These are phyloP conservation scores for Colinus virginianus DNA, from an alignment of 2,113 vertebrate species.

Conservation along the genomic window DNA sequence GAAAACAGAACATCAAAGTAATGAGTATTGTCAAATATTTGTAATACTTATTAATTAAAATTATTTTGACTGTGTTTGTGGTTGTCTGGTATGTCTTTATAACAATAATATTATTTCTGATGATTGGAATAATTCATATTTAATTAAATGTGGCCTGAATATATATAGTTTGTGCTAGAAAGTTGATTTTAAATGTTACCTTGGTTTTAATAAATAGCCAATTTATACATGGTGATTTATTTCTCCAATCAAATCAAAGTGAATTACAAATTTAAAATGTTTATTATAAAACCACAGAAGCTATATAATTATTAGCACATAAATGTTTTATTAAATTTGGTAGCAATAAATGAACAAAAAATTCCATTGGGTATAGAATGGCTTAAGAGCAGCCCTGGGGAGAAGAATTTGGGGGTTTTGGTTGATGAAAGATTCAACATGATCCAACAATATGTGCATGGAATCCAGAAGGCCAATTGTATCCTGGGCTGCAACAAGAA, in stretches of 20 bases:
- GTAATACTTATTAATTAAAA: background rate
- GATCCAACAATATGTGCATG: no score
- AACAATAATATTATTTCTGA: background rate
- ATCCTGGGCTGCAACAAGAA: no score
- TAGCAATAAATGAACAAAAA: background rate
- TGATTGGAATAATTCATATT: background rate
- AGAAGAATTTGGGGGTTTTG: no score
- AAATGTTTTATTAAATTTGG: background rate
- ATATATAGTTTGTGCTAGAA: background rate
- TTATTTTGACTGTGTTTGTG: background rate
- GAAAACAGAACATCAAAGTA: background rate
- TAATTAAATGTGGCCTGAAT: background rate
- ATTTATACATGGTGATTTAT: background rate
- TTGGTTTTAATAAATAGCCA: background rate
- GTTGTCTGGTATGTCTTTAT: accelerated
- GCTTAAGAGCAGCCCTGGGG: no score
- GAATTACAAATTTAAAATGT: background rate
- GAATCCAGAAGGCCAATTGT: no score
- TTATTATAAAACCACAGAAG: background rate
- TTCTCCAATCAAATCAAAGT: background rate
- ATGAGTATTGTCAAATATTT: background rate
- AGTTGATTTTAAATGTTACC: background rate
- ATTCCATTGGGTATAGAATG: background rate
- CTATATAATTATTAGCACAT: background rate
- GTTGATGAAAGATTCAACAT: no score